Conservation (phyloP, 1,140 invertebrate genomes). For the Eumaeus atala region DNA sequence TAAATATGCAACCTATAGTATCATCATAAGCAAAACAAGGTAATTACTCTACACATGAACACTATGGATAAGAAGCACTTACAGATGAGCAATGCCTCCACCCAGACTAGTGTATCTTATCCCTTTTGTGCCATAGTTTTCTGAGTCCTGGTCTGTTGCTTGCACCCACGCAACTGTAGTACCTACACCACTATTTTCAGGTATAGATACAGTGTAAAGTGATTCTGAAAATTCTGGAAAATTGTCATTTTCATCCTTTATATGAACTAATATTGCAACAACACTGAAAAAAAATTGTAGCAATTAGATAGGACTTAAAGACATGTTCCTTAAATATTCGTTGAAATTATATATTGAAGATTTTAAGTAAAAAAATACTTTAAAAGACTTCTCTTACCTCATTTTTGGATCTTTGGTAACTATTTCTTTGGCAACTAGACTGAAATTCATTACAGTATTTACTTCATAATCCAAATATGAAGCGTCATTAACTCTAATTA, state of each 20-base stretch:
- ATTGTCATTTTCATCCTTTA: constrained; percentile 96
- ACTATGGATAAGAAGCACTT: constrained; percentile 63
- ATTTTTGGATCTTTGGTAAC: constrained; percentile 82
- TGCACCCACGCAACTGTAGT: constrained; percentile 88
- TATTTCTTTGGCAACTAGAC: constrained; percentile 88
- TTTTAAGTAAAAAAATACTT: too few relatives aligned
- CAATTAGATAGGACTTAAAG: too few relatives aligned
- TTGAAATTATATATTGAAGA: too few relatives aligned
- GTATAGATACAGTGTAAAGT: constrained; percentile 84
- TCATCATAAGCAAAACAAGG: not conserved
- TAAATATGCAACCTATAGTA: too few relatives aligned
- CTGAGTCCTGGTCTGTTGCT: constrained; percentile 89
- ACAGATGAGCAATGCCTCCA: constrained; percentile 86
- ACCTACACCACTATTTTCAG: constrained; percentile 89
- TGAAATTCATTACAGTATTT: constrained; percentile 86
- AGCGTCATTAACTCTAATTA: constrained; percentile 91
- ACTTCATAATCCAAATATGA: constrained; percentile 90
- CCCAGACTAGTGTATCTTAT: constrained; percentile 90
- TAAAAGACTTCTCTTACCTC: constrained; percentile 61
- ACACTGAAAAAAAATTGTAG: constrained; percentile 75
- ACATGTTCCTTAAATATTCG: too few relatives aligned
- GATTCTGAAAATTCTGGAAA: constrained; percentile 89
- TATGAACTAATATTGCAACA: constrained; percentile 89
- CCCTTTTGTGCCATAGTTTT: constrained; percentile 87
- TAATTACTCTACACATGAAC: not conserved